Percentiles rank a stretch among this genome's conserved stretches.
Conservation (phyloP, 1,140 invertebrate species). For the Sitophilus oryzae region DNA sequence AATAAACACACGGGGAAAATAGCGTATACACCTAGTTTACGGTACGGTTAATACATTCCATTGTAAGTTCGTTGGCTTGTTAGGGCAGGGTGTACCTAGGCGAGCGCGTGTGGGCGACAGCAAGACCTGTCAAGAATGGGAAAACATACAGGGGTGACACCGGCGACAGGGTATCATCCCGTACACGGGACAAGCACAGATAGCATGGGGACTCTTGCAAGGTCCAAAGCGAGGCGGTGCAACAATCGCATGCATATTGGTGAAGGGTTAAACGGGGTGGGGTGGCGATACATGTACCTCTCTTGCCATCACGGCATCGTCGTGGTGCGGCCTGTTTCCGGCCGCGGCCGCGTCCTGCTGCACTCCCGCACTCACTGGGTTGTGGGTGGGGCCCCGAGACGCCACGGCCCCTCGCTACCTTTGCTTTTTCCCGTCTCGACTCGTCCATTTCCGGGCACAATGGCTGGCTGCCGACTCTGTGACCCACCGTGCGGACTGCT, state of each 20-base stretch:
- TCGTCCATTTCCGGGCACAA: constrained; percentile 40
- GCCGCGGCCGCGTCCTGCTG: constrained; percentile 23
- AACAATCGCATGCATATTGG: constrained; percentile 25
- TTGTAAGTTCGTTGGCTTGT: too few relatives aligned
- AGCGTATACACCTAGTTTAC: too few relatives aligned
- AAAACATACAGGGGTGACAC: neutral
- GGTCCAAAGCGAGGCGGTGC: constrained; percentile 9
- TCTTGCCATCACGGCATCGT: constrained; percentile 58
- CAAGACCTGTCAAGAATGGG: constrained; percentile 1
- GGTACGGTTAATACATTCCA: too few relatives aligned
- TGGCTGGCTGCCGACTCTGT: constrained; percentile 33
- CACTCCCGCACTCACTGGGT: constrained; percentile 35
- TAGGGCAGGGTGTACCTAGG: constrained; percentile 14
- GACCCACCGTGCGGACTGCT: constrained; percentile 40
- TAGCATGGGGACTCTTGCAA: constrained; percentile 10
- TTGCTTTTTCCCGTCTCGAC: constrained; percentile 14
- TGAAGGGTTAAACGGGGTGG: constrained; percentile 20
- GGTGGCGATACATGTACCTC: constrained; percentile 45
- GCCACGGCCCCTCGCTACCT: constrained; percentile 31
- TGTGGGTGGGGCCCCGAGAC: constrained; percentile 36
- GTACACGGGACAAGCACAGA: neutral
- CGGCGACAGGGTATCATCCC: neutral
- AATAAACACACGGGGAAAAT: too few relatives aligned
- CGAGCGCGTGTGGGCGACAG: constrained; percentile 7
- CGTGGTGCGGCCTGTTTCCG: constrained; percentile 38